A percentile compares a stretch with the other conserved stretches of the same genome.
Conservation (phyloP, 2,888 invertebrate genomes). For the Drosophila algonquin region DNA sequence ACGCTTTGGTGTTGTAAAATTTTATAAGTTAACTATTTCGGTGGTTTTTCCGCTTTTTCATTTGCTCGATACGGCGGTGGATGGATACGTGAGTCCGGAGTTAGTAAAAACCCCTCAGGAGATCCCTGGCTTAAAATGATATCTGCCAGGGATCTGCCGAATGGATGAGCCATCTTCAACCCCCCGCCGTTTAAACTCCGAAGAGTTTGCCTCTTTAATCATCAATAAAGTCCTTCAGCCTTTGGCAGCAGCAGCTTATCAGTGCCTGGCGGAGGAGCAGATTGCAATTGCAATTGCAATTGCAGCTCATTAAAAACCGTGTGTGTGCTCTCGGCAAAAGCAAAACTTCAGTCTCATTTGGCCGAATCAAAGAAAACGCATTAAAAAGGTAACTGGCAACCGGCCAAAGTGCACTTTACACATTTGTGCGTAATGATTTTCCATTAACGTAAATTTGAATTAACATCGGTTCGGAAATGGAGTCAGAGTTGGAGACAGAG, state of each 20-base stretch:
- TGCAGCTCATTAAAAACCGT: constrained; percentile 75
- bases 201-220: constrained; percentile 2
- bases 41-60: constrained; percentile 48
- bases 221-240: constrained; percentile 22
- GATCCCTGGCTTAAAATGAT: constrained; percentile 34
- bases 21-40: constrained; percentile 69
- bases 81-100: constrained; percentile 16
- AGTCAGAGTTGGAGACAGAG: constrained; percentile 22
- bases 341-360: constrained; percentile 50
- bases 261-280: constrained; percentile 50
- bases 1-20: constrained; percentile 69
- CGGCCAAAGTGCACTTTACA: constrained; percentile 74
- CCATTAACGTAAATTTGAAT: constrained; percentile 81
- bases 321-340: constrained; percentile 39
- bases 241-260: constrained; percentile 55
- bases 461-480: constrained; percentile 50
- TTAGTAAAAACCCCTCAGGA: constrained; percentile 24
- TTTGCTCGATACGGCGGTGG: constrained; percentile 40
- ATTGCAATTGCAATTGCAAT: constrained; percentile 47
- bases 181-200: not conserved
- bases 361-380: constrained; percentile 56
- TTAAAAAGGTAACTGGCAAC: constrained; percentile 59
- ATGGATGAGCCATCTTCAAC: constrained; percentile 32
- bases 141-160: constrained; percentile 19
- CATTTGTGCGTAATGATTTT: constrained; percentile 80